A percentile compares a stretch with the other conserved stretches of the same genome.
phyloP scores from a whole-genome alignment of 2,888 invertebrate species.

The Rhaphigaster nebulosa region DNA sequence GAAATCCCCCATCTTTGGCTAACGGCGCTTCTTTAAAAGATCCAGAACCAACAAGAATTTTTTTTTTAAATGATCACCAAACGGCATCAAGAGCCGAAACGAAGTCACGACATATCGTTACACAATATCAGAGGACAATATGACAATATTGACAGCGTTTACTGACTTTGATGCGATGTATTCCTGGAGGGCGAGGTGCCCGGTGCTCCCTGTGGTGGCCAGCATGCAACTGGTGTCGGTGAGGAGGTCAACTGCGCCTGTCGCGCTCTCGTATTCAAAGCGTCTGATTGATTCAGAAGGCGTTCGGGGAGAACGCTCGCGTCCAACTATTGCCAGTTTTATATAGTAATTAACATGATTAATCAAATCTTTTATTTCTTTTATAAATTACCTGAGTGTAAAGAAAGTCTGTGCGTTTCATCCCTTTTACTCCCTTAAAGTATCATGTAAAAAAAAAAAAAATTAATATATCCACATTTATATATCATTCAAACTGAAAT shows the following conservation, averaged over 20 bases:
- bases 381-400: no score
- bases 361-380: no score
- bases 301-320: not conserved
- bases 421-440: no score
- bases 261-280: not conserved
- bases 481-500: no score
- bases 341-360: no score
- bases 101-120: not conserved
- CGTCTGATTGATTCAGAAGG: not conserved
- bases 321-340: not conserved
- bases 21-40: not conserved
- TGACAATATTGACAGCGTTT: not conserved
- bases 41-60: not conserved
- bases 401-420: no score
- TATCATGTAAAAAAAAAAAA: no score
- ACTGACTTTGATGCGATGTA: constrained; percentile 57
- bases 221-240: constrained; percentile 55
- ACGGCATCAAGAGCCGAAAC: not conserved
- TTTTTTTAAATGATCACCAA: not conserved
- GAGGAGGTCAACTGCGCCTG: not conserved
- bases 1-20: constrained; percentile 31
- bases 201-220: constrained; percentile 44
- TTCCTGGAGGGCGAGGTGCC: constrained; percentile 58
- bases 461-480: no score
- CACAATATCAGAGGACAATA: not conserved